Percentiles rank a stretch among this genome's conserved stretches.
These are phyloP conservation scores for Troides helena DNA, from an alignment of 2,888 invertebrate genomes.

Conservation along the genomic window DNA sequence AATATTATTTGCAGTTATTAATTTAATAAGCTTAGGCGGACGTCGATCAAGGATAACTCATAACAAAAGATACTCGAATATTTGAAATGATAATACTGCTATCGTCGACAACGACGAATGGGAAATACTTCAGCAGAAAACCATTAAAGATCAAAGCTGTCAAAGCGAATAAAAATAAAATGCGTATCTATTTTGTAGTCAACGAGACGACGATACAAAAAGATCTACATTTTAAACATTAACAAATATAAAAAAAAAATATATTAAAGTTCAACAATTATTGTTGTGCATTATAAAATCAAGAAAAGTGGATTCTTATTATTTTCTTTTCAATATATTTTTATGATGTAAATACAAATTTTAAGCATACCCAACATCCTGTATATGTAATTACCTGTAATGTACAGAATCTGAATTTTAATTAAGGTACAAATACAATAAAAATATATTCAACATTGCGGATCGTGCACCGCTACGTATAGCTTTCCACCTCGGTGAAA, in stretches of 20 bases:
- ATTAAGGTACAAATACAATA: background rate
- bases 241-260: background rate
- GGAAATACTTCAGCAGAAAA: conserved; percentile 44
- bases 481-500: conserved; percentile 34
- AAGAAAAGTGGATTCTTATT: too few relatives aligned
- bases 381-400: background rate
- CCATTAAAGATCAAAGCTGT: conserved; percentile 60
- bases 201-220: conserved; percentile 36
- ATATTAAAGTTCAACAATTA: too few relatives aligned
- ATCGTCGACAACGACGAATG: conserved; percentile 38
- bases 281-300: too few relatives aligned
- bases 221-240: background rate
- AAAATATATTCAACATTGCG: conserved; percentile 20
- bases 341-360: conserved; percentile 40
- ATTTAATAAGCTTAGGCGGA: too few relatives aligned
- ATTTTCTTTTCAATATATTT: too few relatives aligned
- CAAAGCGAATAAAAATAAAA: conserved; percentile 50
- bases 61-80: conserved; percentile 29
- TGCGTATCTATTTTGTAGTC: conserved; percentile 49
- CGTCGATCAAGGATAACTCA: too few relatives aligned
- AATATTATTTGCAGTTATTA: too few relatives aligned
- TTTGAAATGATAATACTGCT: conserved; percentile 44
- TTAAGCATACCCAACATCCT: conserved; percentile 33
- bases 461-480: conserved; percentile 14
- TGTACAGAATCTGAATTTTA: background rate